phyloP scores from a whole-genome alignment of 2,113 vertebrate genomes.

The Actenoides lindsayi region DNA sequence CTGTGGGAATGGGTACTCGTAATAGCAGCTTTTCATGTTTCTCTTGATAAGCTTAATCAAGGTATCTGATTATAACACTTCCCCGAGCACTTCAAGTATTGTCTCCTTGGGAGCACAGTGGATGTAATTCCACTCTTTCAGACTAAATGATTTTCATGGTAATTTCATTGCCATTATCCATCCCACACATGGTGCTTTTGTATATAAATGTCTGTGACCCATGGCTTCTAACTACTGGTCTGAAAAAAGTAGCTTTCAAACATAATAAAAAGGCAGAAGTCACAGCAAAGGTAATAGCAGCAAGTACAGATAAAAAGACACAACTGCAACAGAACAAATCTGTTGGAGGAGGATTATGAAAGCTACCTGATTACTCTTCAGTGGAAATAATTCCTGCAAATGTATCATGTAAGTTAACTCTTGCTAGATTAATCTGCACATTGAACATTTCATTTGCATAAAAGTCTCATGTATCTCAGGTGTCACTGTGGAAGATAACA shows the following conservation, averaged over 20 bases:
- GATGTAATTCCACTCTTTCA: slow-evolving; percentile 54
- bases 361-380: not conserved
- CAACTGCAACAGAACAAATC: not conserved
- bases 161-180: slow-evolving; percentile 57
- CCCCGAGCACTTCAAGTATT: slow-evolving; percentile 19
- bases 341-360: not conserved
- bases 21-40: not conserved
- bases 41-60: slow-evolving; percentile 53
- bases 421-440: not conserved
- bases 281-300: slow-evolving; percentile 5
- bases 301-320: not conserved
- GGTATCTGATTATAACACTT: slow-evolving; percentile 53
- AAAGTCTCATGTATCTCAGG: not conserved
- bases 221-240: not conserved
- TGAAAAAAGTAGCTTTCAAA: slow-evolving; percentile 21
- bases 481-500: not conserved
- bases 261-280: slow-evolving; percentile 1
- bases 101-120: slow-evolving; percentile 38
- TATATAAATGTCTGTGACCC: slow-evolving; percentile 44
- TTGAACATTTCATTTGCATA: not conserved
- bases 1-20: not conserved
- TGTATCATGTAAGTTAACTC: not conserved
- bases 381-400: not conserved
- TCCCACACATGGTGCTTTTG: not conserved
- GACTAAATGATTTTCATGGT: slow-evolving; percentile 42